Conservation (phyloP, 2,113 vertebrate genomes). For the Datnioides undecimradiatus region DNA sequence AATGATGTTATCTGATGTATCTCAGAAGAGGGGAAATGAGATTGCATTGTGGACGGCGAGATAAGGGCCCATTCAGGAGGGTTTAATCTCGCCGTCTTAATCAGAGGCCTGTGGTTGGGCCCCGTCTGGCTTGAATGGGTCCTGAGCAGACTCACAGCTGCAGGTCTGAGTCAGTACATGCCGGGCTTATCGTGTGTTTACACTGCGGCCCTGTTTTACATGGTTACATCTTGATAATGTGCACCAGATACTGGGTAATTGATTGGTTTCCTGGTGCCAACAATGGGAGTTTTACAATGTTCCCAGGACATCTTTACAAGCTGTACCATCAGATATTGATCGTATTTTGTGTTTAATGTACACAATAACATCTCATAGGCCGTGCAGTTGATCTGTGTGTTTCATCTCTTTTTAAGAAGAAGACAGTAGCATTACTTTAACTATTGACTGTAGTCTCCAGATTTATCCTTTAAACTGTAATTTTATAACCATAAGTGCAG, state of each 20-base stretch:
- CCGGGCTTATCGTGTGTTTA: background rate
- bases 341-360: no score
- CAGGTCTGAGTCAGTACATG: background rate
- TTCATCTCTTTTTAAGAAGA: background rate
- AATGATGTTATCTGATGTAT: constrained; percentile 50
- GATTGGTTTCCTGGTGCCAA: background rate
- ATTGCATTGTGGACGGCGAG: constrained; percentile 27
- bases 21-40: constrained; percentile 47
- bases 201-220: background rate
- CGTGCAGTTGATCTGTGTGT: background rate
- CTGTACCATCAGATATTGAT: background rate
- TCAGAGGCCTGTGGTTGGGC: constrained; percentile 7
- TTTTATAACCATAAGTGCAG: background rate
- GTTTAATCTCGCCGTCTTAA: constrained; percentile 10
- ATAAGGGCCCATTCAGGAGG: constrained; percentile 41
- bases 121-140: background rate
- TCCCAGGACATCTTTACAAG: background rate
- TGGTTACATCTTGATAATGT: background rate
- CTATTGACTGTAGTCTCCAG: background rate
- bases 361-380: background rate
- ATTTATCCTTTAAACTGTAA: background rate
- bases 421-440: no score
- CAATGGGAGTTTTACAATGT: background rate
- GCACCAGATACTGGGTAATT: background rate
- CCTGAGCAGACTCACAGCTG: background rate